Percentiles rank a stretch among this genome's conserved stretches.
Evolutionary conservation across 2,888 invertebrate species (phyloP).

Genomic region (Augiades crinisus): DNA sequence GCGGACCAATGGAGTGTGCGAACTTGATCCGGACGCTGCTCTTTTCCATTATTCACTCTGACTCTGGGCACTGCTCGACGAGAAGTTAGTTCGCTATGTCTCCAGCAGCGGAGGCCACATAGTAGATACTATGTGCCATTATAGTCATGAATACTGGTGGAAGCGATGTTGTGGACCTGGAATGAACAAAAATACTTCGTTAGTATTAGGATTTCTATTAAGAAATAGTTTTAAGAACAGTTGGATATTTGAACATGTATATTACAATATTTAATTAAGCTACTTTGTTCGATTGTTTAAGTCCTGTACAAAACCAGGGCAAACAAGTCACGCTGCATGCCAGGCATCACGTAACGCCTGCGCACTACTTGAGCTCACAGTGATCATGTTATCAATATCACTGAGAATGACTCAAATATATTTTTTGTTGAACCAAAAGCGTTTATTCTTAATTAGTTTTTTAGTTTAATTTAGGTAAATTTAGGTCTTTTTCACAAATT

Average conservation of each 20-base stretch:
- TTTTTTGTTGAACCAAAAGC: too few species aligned
- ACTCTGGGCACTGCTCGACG: slow-evolving; percentile 47
- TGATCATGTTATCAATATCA: background rate
- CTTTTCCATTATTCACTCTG: slow-evolving; percentile 78
- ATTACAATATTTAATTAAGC: slow-evolving; percentile 63
- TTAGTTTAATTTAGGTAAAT: too few species aligned
- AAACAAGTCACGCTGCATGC: slow-evolving; percentile 70
- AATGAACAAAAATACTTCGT: slow-evolving; percentile 46
- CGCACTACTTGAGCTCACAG: slow-evolving; percentile 11
- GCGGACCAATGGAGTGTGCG: slow-evolving; percentile 77
- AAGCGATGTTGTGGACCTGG: slow-evolving; percentile 46
- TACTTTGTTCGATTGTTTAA: slow-evolving; percentile 50
- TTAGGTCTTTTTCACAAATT: too few species aligned
- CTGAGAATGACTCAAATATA: background rate
- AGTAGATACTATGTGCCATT: slow-evolving; percentile 46
- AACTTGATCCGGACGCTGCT: slow-evolving; percentile 77
- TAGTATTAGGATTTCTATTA: slow-evolving; percentile 1
- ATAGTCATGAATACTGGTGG: slow-evolving; percentile 34
- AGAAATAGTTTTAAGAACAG: slow-evolving; percentile 13
- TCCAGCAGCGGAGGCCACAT: slow-evolving; percentile 8
- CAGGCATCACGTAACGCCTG: slow-evolving; percentile 50
- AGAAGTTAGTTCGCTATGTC: slow-evolving; percentile 19
- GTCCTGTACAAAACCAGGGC: slow-evolving; percentile 75
- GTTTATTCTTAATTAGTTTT: too few species aligned
- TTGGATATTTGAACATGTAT: slow-evolving; percentile 10